Evolutionary conservation across 2,888 invertebrate genomes (phyloP).

Genomic region (Agrochola circellaris): DNA sequence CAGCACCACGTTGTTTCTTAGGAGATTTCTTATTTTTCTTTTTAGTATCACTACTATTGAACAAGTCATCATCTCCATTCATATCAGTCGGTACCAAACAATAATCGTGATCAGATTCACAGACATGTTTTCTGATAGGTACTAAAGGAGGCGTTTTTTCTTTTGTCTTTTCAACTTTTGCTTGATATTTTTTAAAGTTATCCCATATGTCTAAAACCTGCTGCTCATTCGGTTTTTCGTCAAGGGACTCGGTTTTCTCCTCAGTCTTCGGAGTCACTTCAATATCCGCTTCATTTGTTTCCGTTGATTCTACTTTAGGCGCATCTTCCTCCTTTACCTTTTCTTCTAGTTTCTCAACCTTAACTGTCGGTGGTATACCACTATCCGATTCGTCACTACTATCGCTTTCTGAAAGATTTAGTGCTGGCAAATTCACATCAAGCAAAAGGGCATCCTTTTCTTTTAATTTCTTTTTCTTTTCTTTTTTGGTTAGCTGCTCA

Average conservation of each 20-base stretch:
- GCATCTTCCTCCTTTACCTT: conserved; percentile 68
- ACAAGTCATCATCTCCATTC: conserved; percentile 86
- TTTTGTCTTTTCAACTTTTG: conserved; percentile 91
- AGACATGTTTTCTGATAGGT: conserved; percentile 90
- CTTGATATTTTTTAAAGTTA: conserved; percentile 94
- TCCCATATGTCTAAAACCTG: conserved; percentile 94
- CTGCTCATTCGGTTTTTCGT: conserved; percentile 90
- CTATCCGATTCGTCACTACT: conserved; percentile 93
- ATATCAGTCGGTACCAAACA: conserved; percentile 90
- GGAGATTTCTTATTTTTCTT: conserved; percentile 89
- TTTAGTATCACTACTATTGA: conserved; percentile 77
- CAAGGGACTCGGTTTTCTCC: conserved; percentile 77
- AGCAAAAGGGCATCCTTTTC: conserved; percentile 87
- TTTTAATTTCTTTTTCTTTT: conserved; percentile 86
- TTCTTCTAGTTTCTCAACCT: conserved; percentile 73
- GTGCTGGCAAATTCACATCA: conserved; percentile 93
- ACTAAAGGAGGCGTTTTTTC: conserved; percentile 87
- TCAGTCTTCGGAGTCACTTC: conserved; percentile 69
- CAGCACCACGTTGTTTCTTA: conserved; percentile 87
- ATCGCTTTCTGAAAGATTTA: conserved; percentile 96
- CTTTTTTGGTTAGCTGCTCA: conserved; percentile 83
- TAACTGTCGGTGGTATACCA: conserved; percentile 75
- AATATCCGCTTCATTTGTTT: conserved; percentile 51
- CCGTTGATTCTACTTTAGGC: conserved; percentile 60
- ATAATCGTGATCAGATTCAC: conserved; percentile 94